Percentiles rank a stretch among this genome's conserved stretches.
Conservation (phyloP, 1,140 invertebrate species). For the Yoshiicerus persimilis region DNA sequence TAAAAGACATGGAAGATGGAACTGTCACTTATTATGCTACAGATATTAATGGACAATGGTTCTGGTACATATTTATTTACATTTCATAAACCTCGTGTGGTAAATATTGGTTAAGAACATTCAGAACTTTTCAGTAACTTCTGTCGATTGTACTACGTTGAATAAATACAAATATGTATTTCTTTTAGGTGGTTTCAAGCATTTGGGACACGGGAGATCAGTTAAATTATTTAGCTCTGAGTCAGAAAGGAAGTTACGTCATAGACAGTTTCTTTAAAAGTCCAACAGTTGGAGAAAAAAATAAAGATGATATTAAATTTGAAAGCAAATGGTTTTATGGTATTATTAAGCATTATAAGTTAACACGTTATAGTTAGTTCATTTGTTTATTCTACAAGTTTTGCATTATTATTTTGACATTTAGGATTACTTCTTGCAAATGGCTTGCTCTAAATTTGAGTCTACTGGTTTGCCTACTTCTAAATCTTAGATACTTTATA, state of each 20-base stretch:
- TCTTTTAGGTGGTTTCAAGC: slow-evolving; percentile 58
- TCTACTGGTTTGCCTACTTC: slow-evolving; percentile 74
- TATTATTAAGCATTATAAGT: not conserved
- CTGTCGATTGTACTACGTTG: not conserved
- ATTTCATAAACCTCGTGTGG: slow-evolving; percentile 76
- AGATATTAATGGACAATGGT: slow-evolving; percentile 72
- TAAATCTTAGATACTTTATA: no score
- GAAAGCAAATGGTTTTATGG: slow-evolving; percentile 25
- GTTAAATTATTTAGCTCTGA: slow-evolving; percentile 65
- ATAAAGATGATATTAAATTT: slow-evolving; percentile 65
- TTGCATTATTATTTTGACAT: not conserved
- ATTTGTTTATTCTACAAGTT: not conserved
- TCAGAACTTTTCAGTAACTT: not conserved
- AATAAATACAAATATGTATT: not conserved
- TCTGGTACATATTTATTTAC: slow-evolving; percentile 71
- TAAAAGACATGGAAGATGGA: slow-evolving; percentile 42
- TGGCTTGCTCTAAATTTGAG: slow-evolving; percentile 73
- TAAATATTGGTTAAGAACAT: slow-evolving; percentile 51
- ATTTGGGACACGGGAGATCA: slow-evolving; percentile 66
- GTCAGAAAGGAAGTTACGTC: slow-evolving; percentile 79
- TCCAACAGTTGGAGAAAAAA: slow-evolving; percentile 73
- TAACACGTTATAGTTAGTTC: no score
- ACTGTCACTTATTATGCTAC: not conserved
- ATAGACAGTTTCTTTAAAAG: slow-evolving; percentile 75
- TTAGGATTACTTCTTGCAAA: slow-evolving; percentile 55